Evolutionary conservation across 1,140 invertebrate genomes (phyloP), one percentile per base, ranked within the genome.

Genomic region (Choristoneura fumiferana): DNA sequence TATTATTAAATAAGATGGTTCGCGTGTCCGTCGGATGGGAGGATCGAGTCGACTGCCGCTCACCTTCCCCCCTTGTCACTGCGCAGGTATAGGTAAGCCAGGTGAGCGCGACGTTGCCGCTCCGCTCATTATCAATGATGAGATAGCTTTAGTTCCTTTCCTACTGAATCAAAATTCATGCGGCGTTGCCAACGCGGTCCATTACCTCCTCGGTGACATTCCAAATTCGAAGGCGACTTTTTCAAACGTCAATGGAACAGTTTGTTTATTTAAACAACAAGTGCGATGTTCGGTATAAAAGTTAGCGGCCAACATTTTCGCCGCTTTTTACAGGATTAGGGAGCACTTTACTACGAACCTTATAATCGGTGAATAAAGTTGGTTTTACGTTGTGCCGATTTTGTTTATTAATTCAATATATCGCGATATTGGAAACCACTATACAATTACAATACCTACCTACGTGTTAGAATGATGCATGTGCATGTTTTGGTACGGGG

Each of bases 101-200:
- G 78, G 76, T 78, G 72, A 84, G 81, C 72, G 85, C 85, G 85
- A 78, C 83, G 85, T 88, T 88, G 85, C 85, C 85, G 84, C 73
- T 86, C 82, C 82, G 81, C 63, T 64, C 76, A 81, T 83, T 86
- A 86, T 84, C 83, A 88, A 78, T 84, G 80, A 83, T 82, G 83
- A 88, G 83, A 86, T 85, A 85, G 77, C 67, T 79, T 65, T 62
- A 67, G 64, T 69, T 71, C 74, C 60, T 71, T 72, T 67, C 69
- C 60, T 58, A 57, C 63, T 76, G 73, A 65, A 63, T 60, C 57
- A 65, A 69, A 73, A 76, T 78, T 76, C 70, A 78, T 72, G 68
- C 71, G 67, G 57, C 72, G 72, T 69, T 72, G 62, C 36, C 62
- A 69, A 71, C 69, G 71, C 71, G 70, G 69, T 73, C 61, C 64